A percentile compares a stretch with the other conserved stretches of the same genome.
Conservation (phyloP, 1,140 invertebrate genomes). For the Hyphantria cunea region DNA sequence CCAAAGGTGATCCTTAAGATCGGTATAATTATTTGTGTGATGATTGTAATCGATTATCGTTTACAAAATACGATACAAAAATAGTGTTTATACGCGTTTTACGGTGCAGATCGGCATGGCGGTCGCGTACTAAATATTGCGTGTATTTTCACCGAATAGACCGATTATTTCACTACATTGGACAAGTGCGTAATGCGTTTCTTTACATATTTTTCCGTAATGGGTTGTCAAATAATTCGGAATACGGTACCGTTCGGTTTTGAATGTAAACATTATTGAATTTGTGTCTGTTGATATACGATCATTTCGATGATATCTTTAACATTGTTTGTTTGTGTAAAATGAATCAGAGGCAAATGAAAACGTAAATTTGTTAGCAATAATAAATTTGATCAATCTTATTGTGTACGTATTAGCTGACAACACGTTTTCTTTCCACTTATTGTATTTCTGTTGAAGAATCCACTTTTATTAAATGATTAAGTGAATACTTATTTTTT, state of each 20-base stretch:
- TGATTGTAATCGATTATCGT: conserved; percentile 37
- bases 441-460: not conserved
- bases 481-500: too few species aligned
- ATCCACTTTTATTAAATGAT: too few species aligned
- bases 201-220: conserved; percentile 18
- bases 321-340: conserved; percentile 10
- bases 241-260: conserved; percentile 12
- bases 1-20: conserved; percentile 10
- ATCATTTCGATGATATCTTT: conserved; percentile 17
- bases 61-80: conserved; percentile 56
- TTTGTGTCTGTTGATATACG: conserved; percentile 23
- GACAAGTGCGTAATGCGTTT: conserved; percentile 21
- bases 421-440: not conserved
- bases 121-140: conserved; percentile 47
- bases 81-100: conserved; percentile 66
- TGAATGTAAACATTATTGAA: conserved; percentile 27
- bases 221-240: conserved; percentile 11
- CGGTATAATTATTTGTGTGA: conserved; percentile 23
- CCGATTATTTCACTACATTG: conserved; percentile 31
- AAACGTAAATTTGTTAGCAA: conserved; percentile 8
- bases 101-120: conserved; percentile 54
- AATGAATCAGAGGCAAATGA: conserved; percentile 12
- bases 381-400: conserved; percentile 10
- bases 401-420: not conserved
- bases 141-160: conserved; percentile 37